These are phyloP conservation scores for Megaustenia siamemsis DNA, from an alignment of 2,888 invertebrate genomes.

Conservation along the genomic window DNA sequence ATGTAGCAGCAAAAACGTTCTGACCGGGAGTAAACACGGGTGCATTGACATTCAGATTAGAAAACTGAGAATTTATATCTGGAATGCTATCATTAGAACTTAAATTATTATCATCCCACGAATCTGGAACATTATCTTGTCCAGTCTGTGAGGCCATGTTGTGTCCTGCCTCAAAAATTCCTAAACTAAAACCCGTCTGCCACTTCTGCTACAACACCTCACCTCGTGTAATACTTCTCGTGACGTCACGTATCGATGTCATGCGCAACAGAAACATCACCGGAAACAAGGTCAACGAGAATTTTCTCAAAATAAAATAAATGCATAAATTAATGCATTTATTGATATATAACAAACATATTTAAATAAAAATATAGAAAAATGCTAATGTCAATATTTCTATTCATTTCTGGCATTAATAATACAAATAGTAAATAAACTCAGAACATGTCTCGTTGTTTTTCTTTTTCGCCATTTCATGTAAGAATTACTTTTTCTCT, in stretches of 20 bases:
- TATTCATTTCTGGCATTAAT: too few species aligned
- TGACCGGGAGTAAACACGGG: slow-evolving; percentile 96
- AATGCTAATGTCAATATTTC: too few species aligned
- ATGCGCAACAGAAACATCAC: slow-evolving; percentile 53
- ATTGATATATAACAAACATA: too few species aligned
- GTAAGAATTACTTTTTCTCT: too few species aligned
- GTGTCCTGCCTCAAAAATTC: background rate
- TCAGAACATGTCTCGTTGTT: too few species aligned
- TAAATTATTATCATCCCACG: slow-evolving; percentile 75
- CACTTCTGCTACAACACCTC: slow-evolving; percentile 51
- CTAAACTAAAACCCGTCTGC: too few species aligned
- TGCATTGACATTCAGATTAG: slow-evolving; percentile 93
- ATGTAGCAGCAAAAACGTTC: slow-evolving; percentile 79
- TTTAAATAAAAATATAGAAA: too few species aligned
- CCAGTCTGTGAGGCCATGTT: slow-evolving; percentile 69
- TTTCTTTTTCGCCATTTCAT: too few species aligned
- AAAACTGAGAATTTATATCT: slow-evolving; percentile 62
- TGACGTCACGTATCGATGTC: slow-evolving; percentile 60
- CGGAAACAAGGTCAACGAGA: slow-evolving; percentile 5
- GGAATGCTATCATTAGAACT: slow-evolving; percentile 63
- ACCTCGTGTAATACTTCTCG: slow-evolving; percentile 61
- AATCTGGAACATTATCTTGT: slow-evolving; percentile 74
- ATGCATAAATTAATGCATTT: too few species aligned
- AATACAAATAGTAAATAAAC: too few species aligned
- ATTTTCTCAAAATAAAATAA: background rate